Base-by-base conservation (phyloP, 2,888 invertebrate genomes). In the Apoda limacodes region DNA sequence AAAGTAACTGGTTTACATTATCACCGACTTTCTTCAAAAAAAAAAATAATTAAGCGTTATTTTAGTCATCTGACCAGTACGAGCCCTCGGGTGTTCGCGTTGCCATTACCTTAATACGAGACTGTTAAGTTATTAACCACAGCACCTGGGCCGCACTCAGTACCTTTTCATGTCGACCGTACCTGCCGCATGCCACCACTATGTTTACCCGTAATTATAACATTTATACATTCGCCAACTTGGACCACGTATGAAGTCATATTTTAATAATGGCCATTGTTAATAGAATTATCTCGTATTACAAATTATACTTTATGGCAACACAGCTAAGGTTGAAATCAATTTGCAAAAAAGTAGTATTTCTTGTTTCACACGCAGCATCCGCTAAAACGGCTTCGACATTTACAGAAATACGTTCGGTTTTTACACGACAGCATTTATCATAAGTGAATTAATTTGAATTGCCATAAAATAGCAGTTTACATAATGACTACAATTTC, bases 361-460 rank as follows among this genome's bases (percentile, higher is more conserved):
- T 64, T 60, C 60, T 62, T 62, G 52, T 54, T 54, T 50, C 13
- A 25, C 49, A 47, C 53, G 38, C 61, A 57, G 64, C 64, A 61
- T 65, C 61, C 59, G 56, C 52, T 59, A 57, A 52, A 60, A 57
- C 58, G 48, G 47, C 61, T 53, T 57, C 59, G 56, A 62, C 68
- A 61, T 70, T 69, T 62, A 56, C 57, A 65, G 63, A 69, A 69
- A 66, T 52, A 50, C 52, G 52, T 55, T 57, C 52, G 55, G 55
- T 64, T 70, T 71, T 70, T 68, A 52, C 56, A 42, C 36, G 39
- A 33, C 39, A 36, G 42, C 60, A 58, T 69, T 75, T 66, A 74
- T 69, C 66, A 69, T 69, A 72, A 71, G 66, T 63, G 71, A 75
- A 74, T 75, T 72, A 72, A 76, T 74, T 75, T 64, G 61, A 66